A percentile compares a stretch with the other conserved stretches of the same genome.
Evolutionary conservation across 2,888 invertebrate species (phyloP).

Genomic region (Melieria picta): DNA sequence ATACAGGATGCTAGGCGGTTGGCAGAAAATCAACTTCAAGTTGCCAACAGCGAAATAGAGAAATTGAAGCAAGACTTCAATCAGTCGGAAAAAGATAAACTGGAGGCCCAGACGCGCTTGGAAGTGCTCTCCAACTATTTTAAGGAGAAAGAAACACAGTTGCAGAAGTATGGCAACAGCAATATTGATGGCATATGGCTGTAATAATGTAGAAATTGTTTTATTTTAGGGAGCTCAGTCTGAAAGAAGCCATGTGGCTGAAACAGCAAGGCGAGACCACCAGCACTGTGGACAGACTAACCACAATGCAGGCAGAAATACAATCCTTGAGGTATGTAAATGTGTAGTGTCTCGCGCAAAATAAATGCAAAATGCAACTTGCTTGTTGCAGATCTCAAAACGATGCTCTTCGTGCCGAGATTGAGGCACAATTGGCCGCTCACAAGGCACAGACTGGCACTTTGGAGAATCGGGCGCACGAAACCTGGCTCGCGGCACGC

Average conservation of each 20-base stretch:
- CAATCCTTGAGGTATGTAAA: conserved; percentile 78
- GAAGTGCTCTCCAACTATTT: conserved; percentile 90
- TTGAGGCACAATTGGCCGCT: conserved; percentile 83
- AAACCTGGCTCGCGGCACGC: conserved; percentile 85
- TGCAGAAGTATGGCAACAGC: conserved; percentile 77
- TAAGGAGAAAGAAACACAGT: conserved; percentile 87
- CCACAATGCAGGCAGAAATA: conserved; percentile 81
- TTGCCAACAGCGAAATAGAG: conserved; percentile 68
- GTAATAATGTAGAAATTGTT: background rate
- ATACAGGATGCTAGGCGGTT: conserved; percentile 64
- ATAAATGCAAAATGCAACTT: background rate
- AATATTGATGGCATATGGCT: background rate
- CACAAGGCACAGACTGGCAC: conserved; percentile 77
- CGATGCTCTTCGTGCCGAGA: conserved; percentile 79
- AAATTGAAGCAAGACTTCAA: conserved; percentile 71
- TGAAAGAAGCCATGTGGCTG: conserved; percentile 80
- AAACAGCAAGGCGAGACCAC: conserved; percentile 85
- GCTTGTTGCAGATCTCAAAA: conserved; percentile 67
- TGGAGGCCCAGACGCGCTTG: conserved; percentile 83
- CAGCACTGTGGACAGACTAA: conserved; percentile 81
- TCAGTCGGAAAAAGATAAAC: conserved; percentile 75
- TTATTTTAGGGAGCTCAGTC: conserved; percentile 72
- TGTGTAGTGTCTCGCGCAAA: background rate
- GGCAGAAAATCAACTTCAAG: conserved; percentile 64
- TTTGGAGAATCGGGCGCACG: conserved; percentile 85